Base-by-base conservation (phyloP, 2,888 invertebrate genomes). In the Phanerotoma sp. region DNA sequence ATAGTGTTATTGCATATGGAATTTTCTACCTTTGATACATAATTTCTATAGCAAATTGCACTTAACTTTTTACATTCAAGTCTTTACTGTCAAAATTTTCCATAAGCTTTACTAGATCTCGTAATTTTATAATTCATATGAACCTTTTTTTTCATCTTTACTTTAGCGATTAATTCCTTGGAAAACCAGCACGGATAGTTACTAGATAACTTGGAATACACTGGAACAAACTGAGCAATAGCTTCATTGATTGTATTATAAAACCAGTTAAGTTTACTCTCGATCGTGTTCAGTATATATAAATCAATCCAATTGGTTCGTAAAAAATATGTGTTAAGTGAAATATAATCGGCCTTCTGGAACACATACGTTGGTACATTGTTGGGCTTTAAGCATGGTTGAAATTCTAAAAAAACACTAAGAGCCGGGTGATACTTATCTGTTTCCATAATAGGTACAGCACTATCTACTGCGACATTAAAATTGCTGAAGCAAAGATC, bases 281-380 rank as follows among this genome's bases (percentile, higher is more conserved):
- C 44, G 11, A 44, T 6, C 11, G 20, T 10, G n/a, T 20, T 22
- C n/a, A 44, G 15, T 25, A 9, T 22, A 15, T 44, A 44, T 11
- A 44, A 10, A n/a, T 28, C 44, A 13, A 48, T 48, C 15, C 47
- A 37, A 25, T 44, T 44, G 9, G 28, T 44, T 44, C 44, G 21
- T n/a, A 44, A 2, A 22, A 44, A 44, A 28, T 11, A 44, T 6
- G 5, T 13, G 22, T 3, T 22, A 3, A 44, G 35, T 35, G 9
- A 13, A 35, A 35, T 16, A 13, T 35, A 35, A n/a, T 35, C 15
- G 16, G 15, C 35, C n/a, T 30, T 30, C n/a, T 30, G 3, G 4
- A 30, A 30, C 3, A 1, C 30, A 30, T 30, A 30, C 9, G 30
- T n/a, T 30, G 30, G 5, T 30, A n/a, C 30, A 30, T n/a, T 3